Base-by-base conservation (phyloP, 1,140 invertebrate species). In the Drosophila ercepeae region DNA sequence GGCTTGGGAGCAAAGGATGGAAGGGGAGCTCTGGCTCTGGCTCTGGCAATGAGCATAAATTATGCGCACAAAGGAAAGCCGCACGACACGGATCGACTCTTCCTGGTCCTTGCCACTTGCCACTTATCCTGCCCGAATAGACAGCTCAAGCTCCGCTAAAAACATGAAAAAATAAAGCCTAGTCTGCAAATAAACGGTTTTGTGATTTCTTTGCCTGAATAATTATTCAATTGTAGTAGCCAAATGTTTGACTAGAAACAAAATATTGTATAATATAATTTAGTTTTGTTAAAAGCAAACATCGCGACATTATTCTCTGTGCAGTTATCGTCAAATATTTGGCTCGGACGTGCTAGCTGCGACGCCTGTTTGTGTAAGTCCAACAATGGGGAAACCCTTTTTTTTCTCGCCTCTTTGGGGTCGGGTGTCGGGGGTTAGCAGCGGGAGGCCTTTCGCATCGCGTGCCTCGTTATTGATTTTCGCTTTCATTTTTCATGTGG, bases 401-500 rank as follows among this genome's bases (percentile, higher is more conserved):
- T 59, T 27, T 46, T 52, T 34, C 34, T 46, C 13, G 25, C 5
- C 7, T 29, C 18, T 13, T 63, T 65, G 34, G 58, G 46, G 21
- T 18, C 32, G 23, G 23, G 25, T 41, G 23, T 75, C n/a, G 59
- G 70, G 70, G 72, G 71, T 74, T 69, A 75, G 71, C 71, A 75
- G 71, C 71, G 68, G 68, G 70, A 32, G 65, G 65, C 44, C 32
- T 74, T 88, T 52, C 36, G 61, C 58, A 88, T 88, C 82, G 83
- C 82, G 82, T 88, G 82, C 74, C 65, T 68, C 48, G 39, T 52
- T 88, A 88, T 88, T 88, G 82, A 88, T 88, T 88, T 88, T 88
- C 83, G 83, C 83, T 88, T 88, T 88, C 83, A 77, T 88, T 88
- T 86, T 88, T 88, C 82, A 88, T 89, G 82, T 68, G 51, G 54